These are phyloP conservation scores for Ictalurus punctatus DNA, from an alignment of 2,113 vertebrate species.

Conservation along the genomic window DNA sequence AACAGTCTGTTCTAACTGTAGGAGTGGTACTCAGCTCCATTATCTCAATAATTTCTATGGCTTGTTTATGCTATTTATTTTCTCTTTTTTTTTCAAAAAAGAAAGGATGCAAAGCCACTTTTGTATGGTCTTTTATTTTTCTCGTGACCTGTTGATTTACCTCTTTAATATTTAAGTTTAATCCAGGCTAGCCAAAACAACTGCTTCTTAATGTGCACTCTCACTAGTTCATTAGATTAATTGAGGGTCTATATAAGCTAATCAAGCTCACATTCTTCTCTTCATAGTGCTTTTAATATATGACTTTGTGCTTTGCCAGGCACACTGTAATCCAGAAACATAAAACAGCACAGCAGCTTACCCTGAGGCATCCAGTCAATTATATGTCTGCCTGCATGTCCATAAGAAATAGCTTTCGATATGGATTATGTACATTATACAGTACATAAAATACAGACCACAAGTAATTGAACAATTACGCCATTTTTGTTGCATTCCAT, in stretches of 20 bases:
- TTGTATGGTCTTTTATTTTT: background rate
- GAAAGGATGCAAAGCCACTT: background rate
- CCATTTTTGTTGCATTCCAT: background rate
- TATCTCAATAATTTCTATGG: background rate
- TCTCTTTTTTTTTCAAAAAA: background rate
- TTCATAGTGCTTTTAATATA: background rate
- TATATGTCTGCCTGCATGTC: background rate
- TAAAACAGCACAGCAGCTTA: background rate
- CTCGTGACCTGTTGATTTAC: background rate
- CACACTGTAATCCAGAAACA: background rate
- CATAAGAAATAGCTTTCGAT: background rate
- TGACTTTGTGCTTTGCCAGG: background rate
- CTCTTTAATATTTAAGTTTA: background rate
- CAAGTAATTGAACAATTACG: background rate
- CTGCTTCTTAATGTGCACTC: background rate
- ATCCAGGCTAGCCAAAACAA: background rate
- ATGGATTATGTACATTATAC: background rate
- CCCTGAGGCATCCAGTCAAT: background rate
- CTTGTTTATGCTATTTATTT: background rate
- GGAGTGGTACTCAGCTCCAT: background rate
- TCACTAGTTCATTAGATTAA: background rate
- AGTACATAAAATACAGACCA: background rate
- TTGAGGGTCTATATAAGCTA: background rate
- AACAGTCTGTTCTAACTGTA: background rate
- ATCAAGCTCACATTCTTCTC: background rate